Evolutionary conservation across 1,140 invertebrate genomes (phyloP), one percentile per base, ranked within the genome.

Genomic region (Lasioglossum baleicum): DNA sequence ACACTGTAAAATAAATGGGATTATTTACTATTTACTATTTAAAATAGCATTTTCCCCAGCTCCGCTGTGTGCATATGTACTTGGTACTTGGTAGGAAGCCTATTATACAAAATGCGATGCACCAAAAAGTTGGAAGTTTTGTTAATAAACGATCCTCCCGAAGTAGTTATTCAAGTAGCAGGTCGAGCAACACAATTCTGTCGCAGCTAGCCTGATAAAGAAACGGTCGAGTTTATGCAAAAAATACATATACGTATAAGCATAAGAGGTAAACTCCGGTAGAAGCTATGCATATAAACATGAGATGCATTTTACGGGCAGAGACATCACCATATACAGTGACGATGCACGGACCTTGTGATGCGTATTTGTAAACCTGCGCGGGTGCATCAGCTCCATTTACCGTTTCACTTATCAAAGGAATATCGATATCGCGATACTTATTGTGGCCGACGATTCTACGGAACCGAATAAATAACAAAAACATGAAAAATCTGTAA

Each of bases 271-370:
- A 40, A 64, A 64, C 26, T 40, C 63, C 17, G 40, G 15, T 64
- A 64, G 63, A 20, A 40, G 17, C 35, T 40, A 80, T 80, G 71
- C 65, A 80, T 80, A 74, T 80, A 80, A 75, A 80, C 71, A 80
- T 80, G 78, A 80, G 63, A 74, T 80, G 69, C 78, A 80, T 74
- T 80, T 80, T 63, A 68, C 44, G 64, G 65, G 51, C 60, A 70
- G 61, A 22, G 42, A 74, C 70, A 80, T 80, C 77, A 67, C 56
- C 65, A 80, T 75, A 69, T 73, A 56, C 77, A 68, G 58, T 56
- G 48, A 22, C 31, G 20, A 64, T 31, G 42, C 51, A 15, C 17
- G 63, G 13, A 15, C 17, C 51, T 35, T 35, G 17, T 20, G 17
- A 70, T 70, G 48, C 48, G 26, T 70, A 40, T 56, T 56, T 70